Evolutionary conservation across 2,888 invertebrate genomes (phyloP).

Genomic region (Phaedon cochleariae): DNA sequence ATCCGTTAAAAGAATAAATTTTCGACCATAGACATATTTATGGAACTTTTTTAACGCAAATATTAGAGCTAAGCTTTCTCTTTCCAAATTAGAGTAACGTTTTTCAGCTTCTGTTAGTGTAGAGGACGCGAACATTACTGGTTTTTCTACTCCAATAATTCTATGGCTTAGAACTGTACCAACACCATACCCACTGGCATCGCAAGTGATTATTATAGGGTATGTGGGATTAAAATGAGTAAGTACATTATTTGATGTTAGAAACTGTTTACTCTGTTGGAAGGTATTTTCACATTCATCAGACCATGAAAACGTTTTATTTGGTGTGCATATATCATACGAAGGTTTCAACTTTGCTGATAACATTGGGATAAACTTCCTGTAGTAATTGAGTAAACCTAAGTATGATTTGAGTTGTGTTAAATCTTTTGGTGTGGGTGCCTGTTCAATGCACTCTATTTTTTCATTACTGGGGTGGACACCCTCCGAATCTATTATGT

Average conservation of each 20-base stretch:
- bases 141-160: too few relatives aligned
- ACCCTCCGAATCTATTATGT: not conserved
- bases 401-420: not conserved
- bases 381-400: not conserved
- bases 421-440: conserved; percentile 2
- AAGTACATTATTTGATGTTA: not conserved
- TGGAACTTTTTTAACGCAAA: conserved; percentile 24
- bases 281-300: not conserved
- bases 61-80: conserved; percentile 20
- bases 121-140: too few relatives aligned
- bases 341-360: not conserved
- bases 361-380: not conserved
- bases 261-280: not conserved
- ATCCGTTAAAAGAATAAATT: conserved; percentile 26
- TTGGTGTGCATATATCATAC: not conserved
- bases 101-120: conserved; percentile 6
- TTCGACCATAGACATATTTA: conserved; percentile 13
- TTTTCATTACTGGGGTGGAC: conserved; percentile 6
- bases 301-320: not conserved
- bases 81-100: conserved; percentile 24
- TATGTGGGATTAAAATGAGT: conserved; percentile 35
- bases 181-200: conserved; percentile 41
- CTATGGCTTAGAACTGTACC: conserved; percentile 42
- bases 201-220: conserved; percentile 39
- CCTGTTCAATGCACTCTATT: conserved; percentile 1